A percentile compares a stretch with the other conserved stretches of the same genome.
phyloP scores from a whole-genome alignment of 2,888 invertebrate genomes.

The Carabus problematicus region DNA sequence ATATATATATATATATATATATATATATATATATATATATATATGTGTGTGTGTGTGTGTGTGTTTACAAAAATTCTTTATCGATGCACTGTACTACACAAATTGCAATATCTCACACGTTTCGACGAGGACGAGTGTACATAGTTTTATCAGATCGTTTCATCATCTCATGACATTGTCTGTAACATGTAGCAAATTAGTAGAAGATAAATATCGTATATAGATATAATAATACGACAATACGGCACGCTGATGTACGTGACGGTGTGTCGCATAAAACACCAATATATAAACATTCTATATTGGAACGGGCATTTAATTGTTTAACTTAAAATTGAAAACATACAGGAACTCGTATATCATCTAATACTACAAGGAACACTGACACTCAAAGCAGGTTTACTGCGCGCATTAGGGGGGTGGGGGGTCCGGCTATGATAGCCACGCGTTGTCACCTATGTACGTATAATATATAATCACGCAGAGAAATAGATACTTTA shows the following conservation, averaged over 20 bases:
- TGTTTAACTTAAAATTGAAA: slow-evolving; percentile 36
- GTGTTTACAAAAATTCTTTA: no score
- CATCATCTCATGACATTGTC: slow-evolving; percentile 23
- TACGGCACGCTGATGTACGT: background rate
- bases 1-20: no score
- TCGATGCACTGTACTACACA: no score
- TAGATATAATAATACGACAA: no score
- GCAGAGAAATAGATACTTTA: slow-evolving; percentile 40
- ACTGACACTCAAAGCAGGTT: slow-evolving; percentile 57
- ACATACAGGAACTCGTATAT: slow-evolving; percentile 33
- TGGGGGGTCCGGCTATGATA: no score
- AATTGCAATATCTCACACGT: slow-evolving; percentile 46
- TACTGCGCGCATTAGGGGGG: slow-evolving; percentile 42
- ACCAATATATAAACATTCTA: slow-evolving; percentile 29
- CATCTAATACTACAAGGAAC: slow-evolving; percentile 50
- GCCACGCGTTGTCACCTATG: slow-evolving; percentile 31
- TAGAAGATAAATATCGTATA: no score
- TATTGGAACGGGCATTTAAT: slow-evolving; percentile 34
- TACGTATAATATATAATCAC: slow-evolving; percentile 40
- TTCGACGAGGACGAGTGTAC: slow-evolving; percentile 54
- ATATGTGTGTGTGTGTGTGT: no score
- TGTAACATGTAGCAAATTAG: background rate
- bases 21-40: no score
- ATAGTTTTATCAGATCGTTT: slow-evolving; percentile 30
- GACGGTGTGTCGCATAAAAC: slow-evolving; percentile 30